phyloP scores from a whole-genome alignment of 2,888 invertebrate genomes.

The Cyclophora punctaria region DNA sequence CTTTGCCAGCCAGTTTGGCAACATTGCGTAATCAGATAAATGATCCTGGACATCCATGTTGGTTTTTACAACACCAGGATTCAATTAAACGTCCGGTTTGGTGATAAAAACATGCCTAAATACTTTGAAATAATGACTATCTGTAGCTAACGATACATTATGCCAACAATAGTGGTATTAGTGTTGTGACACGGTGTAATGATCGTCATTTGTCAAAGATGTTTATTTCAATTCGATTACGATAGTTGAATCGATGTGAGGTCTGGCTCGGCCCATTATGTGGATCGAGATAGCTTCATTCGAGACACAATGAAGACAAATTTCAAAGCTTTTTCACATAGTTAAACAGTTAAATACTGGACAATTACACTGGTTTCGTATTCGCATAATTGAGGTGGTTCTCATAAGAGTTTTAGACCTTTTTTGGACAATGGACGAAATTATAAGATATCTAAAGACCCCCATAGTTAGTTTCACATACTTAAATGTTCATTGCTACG shows the following conservation, averaged over 20 bases:
- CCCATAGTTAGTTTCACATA: constrained; percentile 66
- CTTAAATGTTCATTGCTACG: constrained; percentile 62
- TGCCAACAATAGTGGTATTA: constrained; percentile 33
- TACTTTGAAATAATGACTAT: constrained; percentile 30
- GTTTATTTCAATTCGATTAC: constrained; percentile 12
- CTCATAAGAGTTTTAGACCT: constrained; percentile 64
- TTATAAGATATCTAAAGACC: constrained; percentile 61
- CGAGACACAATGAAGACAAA: constrained; percentile 56
- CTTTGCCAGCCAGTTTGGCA: constrained; percentile 60
- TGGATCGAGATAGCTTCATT: constrained; percentile 3
- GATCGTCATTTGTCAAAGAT: constrained; percentile 21
- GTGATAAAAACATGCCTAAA: constrained; percentile 36
- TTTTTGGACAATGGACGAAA: constrained; percentile 70
- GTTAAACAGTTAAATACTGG: constrained; percentile 68
- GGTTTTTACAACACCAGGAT: constrained; percentile 51
- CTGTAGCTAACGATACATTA: constrained; percentile 36
- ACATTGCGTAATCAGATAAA: constrained; percentile 71
- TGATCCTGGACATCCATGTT: constrained; percentile 54
- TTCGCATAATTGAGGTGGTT: constrained; percentile 69
- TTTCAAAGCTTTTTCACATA: constrained; percentile 61
- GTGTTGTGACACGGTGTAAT: constrained; percentile 34
- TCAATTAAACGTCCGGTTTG: constrained; percentile 57
- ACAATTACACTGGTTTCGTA: constrained; percentile 71
- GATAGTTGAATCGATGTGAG: constrained; percentile 11
- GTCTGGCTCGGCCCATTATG: constrained; percentile 12